Conservation (phyloP, 2,113 vertebrate genomes). For the pig (Sus scrofa) region DNA sequence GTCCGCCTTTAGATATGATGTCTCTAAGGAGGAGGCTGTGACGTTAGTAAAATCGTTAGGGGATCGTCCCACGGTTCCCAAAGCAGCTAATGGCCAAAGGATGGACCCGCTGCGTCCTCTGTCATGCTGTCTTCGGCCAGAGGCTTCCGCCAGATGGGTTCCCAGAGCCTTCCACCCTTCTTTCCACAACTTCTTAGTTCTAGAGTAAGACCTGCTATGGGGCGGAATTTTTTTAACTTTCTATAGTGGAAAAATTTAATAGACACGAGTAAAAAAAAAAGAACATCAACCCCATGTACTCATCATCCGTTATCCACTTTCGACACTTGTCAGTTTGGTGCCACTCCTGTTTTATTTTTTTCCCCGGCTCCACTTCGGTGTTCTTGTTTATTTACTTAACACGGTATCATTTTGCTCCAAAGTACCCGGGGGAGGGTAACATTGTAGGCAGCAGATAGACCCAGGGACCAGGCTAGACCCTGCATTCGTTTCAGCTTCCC, state of each 20-base stretch:
- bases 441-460: not conserved
- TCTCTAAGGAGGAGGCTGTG: constrained; percentile 22
- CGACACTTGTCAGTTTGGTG: not conserved
- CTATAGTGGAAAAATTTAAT: not conserved
- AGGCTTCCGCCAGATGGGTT: not conserved
- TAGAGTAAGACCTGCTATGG: not conserved
- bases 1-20: not conserved
- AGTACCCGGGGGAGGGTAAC: not conserved
- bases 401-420: not conserved
- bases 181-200: not conserved
- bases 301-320: not conserved
- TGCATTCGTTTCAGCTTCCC: not conserved
- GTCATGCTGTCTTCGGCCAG: not conserved
- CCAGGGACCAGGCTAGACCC: too few species aligned
- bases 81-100: constrained; percentile 15
- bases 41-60: not conserved
- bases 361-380: not conserved
- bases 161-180: not conserved
- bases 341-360: not conserved
- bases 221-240: not conserved
- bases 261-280: not conserved
- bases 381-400: not conserved
- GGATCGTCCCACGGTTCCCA: constrained; percentile 9
- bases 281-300: not conserved
- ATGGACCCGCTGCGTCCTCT: not conserved